Evolutionary conservation across 1,140 invertebrate genomes (phyloP).

Genomic region (Saccostrea glomerata): DNA sequence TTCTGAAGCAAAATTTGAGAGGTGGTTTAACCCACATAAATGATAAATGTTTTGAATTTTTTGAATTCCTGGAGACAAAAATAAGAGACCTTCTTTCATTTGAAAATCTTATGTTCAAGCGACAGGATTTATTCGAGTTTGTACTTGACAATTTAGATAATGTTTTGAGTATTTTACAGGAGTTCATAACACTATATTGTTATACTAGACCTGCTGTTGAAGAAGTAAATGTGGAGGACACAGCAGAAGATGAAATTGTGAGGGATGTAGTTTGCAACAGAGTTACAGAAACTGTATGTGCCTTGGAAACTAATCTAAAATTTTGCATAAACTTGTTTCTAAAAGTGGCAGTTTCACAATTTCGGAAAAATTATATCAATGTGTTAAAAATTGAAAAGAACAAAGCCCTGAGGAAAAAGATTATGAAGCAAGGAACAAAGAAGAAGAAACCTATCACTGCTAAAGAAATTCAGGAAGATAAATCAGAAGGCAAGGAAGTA

Average conservation of each 20-base stretch:
- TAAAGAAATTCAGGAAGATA: neutral
- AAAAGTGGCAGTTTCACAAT: constrained; percentile 23
- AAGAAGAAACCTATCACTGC: neutral
- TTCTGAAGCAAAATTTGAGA: neutral
- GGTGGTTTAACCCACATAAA: constrained; percentile 7
- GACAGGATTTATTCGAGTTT: neutral
- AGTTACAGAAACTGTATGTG: too few species aligned
- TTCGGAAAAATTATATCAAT: constrained; percentile 23
- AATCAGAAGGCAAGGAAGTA: neutral
- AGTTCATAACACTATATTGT: neutral
- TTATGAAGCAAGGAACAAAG: neutral
- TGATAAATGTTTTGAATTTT: constrained; percentile 17
- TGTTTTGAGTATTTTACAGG: neutral
- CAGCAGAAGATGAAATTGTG: too few species aligned
- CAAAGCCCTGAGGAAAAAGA: constrained; percentile 28
- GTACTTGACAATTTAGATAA: neutral
- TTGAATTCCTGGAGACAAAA: constrained; percentile 29
- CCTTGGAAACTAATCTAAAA: neutral
- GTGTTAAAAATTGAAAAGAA: neutral
- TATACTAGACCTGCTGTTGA: neutral
- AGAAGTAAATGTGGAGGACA: neutral
- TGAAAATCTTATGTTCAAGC: neutral
- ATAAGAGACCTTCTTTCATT: neutral
- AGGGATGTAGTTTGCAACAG: too few species aligned
- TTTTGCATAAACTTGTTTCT: constrained; percentile 4